Conservation (phyloP, 1,140 invertebrate species). For the Colletes gigas region DNA sequence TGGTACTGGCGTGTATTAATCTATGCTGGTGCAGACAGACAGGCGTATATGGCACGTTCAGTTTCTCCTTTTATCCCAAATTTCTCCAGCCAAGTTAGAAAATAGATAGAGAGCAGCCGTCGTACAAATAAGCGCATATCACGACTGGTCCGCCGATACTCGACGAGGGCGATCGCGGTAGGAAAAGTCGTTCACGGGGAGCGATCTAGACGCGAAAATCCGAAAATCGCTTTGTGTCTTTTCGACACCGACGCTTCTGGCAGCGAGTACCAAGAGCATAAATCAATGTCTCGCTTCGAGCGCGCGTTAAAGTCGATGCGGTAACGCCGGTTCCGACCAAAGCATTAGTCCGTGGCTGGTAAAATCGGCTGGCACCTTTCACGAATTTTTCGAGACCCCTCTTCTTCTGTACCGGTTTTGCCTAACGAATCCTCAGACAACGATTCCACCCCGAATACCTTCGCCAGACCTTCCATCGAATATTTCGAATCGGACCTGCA, state of each 20-base stretch:
- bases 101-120: too few species aligned
- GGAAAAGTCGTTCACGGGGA: constrained; percentile 38
- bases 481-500: too few species aligned
- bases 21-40: constrained; percentile 52
- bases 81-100: neutral
- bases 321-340: neutral
- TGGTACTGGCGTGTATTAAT: constrained; percentile 23
- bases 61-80: neutral
- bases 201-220: neutral
- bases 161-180: neutral
- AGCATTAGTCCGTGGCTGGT: neutral
- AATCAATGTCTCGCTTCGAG: constrained; percentile 7
- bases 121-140: neutral
- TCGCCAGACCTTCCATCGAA: too few species aligned
- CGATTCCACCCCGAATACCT: too few species aligned
- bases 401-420: too few species aligned
- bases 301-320: neutral
- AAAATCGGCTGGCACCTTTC: neutral
- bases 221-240: too few species aligned
- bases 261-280: neutral
- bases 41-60: constrained; percentile 36
- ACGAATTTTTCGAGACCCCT: neutral
- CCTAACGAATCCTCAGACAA: too few species aligned
- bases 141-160: neutral
- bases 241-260: neutral